Base-by-base conservation (phyloP, 2,888 invertebrate species). In the Halictus ligatus region DNA sequence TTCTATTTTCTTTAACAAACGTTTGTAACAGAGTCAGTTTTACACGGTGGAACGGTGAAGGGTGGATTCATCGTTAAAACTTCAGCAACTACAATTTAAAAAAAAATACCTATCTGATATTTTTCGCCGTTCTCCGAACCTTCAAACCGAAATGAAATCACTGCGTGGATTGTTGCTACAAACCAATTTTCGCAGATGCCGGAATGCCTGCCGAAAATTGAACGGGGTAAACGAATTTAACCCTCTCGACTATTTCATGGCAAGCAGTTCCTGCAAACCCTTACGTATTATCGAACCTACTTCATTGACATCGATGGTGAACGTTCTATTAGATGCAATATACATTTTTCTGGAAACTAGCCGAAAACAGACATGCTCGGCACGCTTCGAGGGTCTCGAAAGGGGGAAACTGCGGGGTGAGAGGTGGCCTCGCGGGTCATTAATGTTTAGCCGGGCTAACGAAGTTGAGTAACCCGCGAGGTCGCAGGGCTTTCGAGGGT, bases 361-460 rank as follows among this genome's bases (percentile, higher is more conserved):
- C 8, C 43, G 43, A 43, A 35, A 35, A 83, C 76, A 76, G 82
- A 80, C 25, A 15, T 12, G 35, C 40, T 48, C 29, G 40, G 25
- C 29, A n/a, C 35, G 72, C 72, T 69, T 74, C 54, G 69, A 74
- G 64, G 29, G 64, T 54, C 71, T 43, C 15, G 60, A 25, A 50
- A 75, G 50, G 58, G 69, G 73, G 18, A 25, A 35, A 78, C 75
- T 86, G 81, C 50, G 85, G 81, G 82, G 81, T 89, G 84, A 84
- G 87, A 90, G 91, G 89, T 91, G 91, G 92, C 91, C 92, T 93
- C 91, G 90, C 89, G 92, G 92, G 91, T 93, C 93, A 93, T 93
- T 93, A 93, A 92, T 91, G 91, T 92, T 92, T 90, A 89, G 75
- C 88, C 88, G 85, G 88, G 89, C 91, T 93, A 93, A 93, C 92